A percentile compares a stretch with the other conserved stretches of the same genome.
phyloP scores from a whole-genome alignment of 2,797 vertebrate genomes.

The Limnodromus scolopaceus region DNA sequence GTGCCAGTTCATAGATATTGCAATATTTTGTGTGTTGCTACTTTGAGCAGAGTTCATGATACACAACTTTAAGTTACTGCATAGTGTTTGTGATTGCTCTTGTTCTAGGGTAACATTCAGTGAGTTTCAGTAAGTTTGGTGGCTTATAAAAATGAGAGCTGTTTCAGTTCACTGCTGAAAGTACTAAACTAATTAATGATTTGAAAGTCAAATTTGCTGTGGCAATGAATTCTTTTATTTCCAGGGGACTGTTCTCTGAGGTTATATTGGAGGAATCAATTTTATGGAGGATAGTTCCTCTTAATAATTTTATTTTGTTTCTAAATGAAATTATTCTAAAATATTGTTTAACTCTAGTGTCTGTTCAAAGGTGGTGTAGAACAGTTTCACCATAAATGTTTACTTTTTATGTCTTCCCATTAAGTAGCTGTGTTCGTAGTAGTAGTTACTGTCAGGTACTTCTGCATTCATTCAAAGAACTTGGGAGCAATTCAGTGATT shows the following conservation, averaged over 20 bases:
- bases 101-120: neutral
- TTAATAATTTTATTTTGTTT: neutral
- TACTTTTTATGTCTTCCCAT: neutral
- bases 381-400: neutral
- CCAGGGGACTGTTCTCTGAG: neutral
- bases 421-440: neutral
- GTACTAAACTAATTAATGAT: neutral
- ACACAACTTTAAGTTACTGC: neutral
- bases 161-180: neutral
- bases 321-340: neutral
- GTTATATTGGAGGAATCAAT: neutral
- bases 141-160: neutral
- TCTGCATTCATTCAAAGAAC: neutral
- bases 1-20: neutral
- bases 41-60: neutral
- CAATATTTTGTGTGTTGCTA: neutral
- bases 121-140: neutral
- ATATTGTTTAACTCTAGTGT: neutral
- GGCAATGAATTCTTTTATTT: neutral
- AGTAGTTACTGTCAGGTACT: neutral
- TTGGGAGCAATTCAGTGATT: constrained; percentile 1
- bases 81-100: neutral
- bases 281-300: neutral
- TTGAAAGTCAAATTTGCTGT: neutral
- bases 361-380: neutral